Evolutionary conservation across 2,113 vertebrate species (phyloP).

Genomic region (Myotis yumanensis): DNA sequence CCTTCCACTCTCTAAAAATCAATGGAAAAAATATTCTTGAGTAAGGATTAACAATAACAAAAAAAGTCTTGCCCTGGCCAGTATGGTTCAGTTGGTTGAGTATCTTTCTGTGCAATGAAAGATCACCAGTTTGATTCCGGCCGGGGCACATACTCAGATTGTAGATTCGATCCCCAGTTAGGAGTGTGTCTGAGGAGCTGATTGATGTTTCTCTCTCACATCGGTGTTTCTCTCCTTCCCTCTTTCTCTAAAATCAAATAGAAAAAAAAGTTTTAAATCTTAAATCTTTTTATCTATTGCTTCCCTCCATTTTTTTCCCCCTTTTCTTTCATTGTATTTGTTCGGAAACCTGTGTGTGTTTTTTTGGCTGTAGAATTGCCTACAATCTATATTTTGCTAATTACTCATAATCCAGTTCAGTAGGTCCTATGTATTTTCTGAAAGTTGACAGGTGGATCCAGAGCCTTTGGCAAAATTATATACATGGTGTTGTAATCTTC

Average conservation of each 20-base stretch:
- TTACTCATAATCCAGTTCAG: neutral
- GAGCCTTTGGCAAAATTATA: neutral
- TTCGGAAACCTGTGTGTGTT: neutral
- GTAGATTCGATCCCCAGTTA: neutral
- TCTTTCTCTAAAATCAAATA: neutral
- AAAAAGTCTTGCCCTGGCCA: neutral
- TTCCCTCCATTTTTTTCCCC: neutral
- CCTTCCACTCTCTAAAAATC: too few species aligned
- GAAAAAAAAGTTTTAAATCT: neutral
- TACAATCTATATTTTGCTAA: constrained; percentile 17
- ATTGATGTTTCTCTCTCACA: neutral
- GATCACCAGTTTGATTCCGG: neutral
- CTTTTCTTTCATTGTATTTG: neutral
- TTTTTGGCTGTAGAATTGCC: neutral
- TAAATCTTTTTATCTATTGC: neutral
- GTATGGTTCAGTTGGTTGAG: neutral
- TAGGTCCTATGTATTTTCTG: neutral
- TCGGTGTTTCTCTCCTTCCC: neutral
- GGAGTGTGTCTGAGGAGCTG: neutral
- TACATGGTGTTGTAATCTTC: neutral
- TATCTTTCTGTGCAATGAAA: neutral
- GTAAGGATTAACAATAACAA: neutral
- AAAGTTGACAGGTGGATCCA: constrained; percentile 4
- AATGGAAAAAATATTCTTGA: too few species aligned
- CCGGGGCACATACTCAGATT: neutral